Conservation (phyloP, 2,113 vertebrate genomes). For the Psephotus haematonotus region DNA sequence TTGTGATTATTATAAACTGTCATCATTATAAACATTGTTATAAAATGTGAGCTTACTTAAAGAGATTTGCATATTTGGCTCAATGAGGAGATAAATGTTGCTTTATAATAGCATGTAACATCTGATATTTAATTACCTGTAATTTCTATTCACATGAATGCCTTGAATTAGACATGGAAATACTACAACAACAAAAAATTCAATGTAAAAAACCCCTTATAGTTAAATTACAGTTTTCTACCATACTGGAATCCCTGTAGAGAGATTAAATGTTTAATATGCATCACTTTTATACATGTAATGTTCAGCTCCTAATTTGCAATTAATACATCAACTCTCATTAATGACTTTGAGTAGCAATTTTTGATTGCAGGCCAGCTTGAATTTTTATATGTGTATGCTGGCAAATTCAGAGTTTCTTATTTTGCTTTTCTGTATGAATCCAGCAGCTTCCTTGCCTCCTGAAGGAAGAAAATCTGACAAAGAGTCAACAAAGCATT, state of each 20-base stretch:
- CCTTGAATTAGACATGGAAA: not conserved
- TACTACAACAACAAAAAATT: not conserved
- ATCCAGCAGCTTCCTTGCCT: not conserved
- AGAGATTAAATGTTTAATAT: not conserved
- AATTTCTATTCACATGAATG: not conserved
- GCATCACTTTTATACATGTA: not conserved
- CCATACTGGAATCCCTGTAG: not conserved
- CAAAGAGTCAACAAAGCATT: not conserved
- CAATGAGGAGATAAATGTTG: not conserved
- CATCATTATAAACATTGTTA: not conserved
- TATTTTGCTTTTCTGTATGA: not conserved
- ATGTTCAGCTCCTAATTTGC: not conserved
- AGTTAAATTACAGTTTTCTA: not conserved
- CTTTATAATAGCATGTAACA: not conserved
- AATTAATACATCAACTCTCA: not conserved
- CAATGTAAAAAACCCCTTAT: accelerated
- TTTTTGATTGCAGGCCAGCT: not conserved
- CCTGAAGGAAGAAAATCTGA: not conserved
- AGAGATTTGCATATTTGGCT: not conserved
- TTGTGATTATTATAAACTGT: not conserved
- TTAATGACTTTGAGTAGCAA: not conserved
- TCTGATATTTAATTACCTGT: not conserved
- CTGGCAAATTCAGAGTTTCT: not conserved
- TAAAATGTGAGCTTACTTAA: not conserved
- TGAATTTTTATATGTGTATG: not conserved